Evolutionary conservation across 2,888 invertebrate genomes (phyloP).

Genomic region (Yponomeuta sedellus): DNA sequence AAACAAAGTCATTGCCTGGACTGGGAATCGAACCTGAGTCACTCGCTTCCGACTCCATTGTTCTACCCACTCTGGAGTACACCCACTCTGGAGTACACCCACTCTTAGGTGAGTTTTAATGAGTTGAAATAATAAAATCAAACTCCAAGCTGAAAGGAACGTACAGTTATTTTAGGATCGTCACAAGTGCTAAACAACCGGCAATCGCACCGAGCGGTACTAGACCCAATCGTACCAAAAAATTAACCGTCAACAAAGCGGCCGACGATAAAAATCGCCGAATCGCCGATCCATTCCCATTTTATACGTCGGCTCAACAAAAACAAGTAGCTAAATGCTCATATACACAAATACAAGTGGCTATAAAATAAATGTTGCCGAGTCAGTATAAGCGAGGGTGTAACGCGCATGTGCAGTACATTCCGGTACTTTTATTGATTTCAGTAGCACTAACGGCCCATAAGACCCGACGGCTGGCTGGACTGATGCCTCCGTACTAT

Average conservation of each 20-base stretch:
- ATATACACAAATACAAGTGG: slow-evolving; percentile 75
- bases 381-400: slow-evolving; percentile 58
- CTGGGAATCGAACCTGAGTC: no score
- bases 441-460: slow-evolving; percentile 81
- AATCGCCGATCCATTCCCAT: slow-evolving; percentile 39
- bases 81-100: no score
- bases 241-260: slow-evolving; percentile 24
- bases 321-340: slow-evolving; percentile 66
- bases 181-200: neutral
- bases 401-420: slow-evolving; percentile 75
- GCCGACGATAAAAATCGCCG: slow-evolving; percentile 42
- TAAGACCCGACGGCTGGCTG: slow-evolving; percentile 65
- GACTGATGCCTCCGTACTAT: slow-evolving; percentile 58
- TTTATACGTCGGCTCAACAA: slow-evolving; percentile 60
- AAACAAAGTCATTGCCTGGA: no score
- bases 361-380: slow-evolving; percentile 75
- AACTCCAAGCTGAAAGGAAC: no score
- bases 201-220: neutral
- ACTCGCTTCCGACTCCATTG: no score
- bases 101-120: no score
- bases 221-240: neutral
- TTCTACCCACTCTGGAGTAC: no score
- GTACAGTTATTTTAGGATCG: neutral
- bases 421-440: slow-evolving; percentile 82
- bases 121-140: no score